Evolutionary conservation across 2,888 invertebrate genomes (phyloP), one percentile per base, ranked within the genome.

Genomic region (Lymantria dispar): DNA sequence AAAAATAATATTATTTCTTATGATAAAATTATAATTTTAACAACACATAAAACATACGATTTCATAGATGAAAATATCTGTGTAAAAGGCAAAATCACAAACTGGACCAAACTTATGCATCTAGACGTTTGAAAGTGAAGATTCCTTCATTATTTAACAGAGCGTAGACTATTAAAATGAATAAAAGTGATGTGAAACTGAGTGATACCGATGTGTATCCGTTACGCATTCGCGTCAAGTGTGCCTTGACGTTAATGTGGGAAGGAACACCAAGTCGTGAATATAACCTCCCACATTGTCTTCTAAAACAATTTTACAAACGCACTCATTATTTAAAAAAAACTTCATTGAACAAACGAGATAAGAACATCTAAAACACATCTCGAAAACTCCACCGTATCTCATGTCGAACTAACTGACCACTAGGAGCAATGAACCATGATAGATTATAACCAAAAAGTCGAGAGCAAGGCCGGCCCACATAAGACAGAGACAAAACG

Each of bases 401-500:
- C 54, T 64, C 58, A 46, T 47, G 53, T 50, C 66, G 53, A 66
- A 67, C 68, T 64, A 74, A 70, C 72, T 72, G 70, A 69, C 75
- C 78, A 75, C 74, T 64, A 79, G 76, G 87, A 75, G 85, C 86
- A 85, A 76, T 86, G 88, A 87, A 87, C 87, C 81, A 72, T 73
- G 74, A 70, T 73, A 80, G 83, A 83, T 82, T 80, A 80, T 78
- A 76, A 75, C 83, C 83, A 83, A 87, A 86, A 86, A 81, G 82
- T 79, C 72, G 75, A 76, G 72, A 70, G 76, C 80, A 80, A 81
- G 83, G 81, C 80, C 82, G 80, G 80, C 78, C 80, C 78, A 78
- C 80, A 81, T 82, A 79, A 85, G 87, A 86, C 87, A 86, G 85
- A 86, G 87, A 87, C 86, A 86, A 83, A 83, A 78, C 75, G 77